Evolutionary conservation across 2,888 invertebrate genomes (phyloP).

Genomic region (Papilio protenor): DNA sequence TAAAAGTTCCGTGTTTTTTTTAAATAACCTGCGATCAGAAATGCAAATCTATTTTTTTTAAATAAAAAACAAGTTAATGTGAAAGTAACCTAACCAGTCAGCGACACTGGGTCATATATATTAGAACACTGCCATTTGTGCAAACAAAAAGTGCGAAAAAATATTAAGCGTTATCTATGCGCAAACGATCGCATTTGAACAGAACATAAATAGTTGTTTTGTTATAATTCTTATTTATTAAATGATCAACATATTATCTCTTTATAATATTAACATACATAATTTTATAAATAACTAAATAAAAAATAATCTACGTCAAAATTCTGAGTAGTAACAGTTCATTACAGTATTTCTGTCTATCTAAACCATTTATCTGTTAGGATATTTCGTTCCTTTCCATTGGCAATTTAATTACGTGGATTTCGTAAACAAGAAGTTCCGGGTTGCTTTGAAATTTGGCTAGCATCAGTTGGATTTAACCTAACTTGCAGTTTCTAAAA

Average conservation of each 20-base stretch:
- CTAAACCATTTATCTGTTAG: not conserved
- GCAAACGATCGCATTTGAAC: not conserved
- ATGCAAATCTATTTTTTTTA: not conserved
- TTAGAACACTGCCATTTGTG: not conserved
- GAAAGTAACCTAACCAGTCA: conserved; percentile 14
- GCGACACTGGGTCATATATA: conserved; percentile 1
- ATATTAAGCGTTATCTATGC: not conserved
- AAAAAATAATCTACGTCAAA: not conserved
- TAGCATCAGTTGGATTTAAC: too few species aligned
- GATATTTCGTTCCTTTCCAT: not conserved
- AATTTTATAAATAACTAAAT: not conserved
- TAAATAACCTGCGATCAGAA: not conserved
- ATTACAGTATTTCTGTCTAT: not conserved
- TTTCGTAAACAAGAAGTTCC: not conserved
- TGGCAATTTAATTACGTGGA: not conserved
- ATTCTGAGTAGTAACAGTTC: not conserved
- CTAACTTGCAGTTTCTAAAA: too few species aligned
- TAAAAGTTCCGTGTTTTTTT: too few species aligned
- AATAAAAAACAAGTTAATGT: not conserved
- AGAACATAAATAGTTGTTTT: not conserved
- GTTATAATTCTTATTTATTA: not conserved
- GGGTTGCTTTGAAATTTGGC: too few species aligned
- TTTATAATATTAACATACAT: not conserved
- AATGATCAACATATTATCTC: not conserved
- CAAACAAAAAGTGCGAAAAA: not conserved